Evolutionary conservation across 1,140 invertebrate genomes (phyloP).

Genomic region (Brachionus plicatilis): DNA sequence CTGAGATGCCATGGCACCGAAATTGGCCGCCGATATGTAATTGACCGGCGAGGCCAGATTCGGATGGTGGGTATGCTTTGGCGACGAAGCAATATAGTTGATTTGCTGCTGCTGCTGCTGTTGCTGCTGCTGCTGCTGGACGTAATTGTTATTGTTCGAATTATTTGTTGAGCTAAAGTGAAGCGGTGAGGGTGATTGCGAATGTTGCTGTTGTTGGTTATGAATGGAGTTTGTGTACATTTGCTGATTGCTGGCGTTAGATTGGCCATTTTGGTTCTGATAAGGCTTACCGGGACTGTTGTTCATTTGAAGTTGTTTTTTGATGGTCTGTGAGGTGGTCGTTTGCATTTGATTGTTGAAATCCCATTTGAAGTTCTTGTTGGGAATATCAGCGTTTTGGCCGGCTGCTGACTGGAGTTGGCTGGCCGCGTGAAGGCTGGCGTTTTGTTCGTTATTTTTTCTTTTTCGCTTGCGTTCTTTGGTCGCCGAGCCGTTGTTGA

Average conservation of each 20-base stretch:
- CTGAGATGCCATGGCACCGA: neutral
- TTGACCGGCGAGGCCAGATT: slow-evolving; percentile 27
- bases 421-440: neutral
- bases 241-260: slow-evolving; percentile 1
- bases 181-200: slow-evolving; percentile 25
- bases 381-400: neutral
- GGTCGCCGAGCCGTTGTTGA: slow-evolving; percentile 1
- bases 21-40: slow-evolving; percentile 9
- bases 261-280: neutral
- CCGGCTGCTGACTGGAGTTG: neutral
- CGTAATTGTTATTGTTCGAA: neutral
- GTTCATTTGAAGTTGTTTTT: slow-evolving; percentile 34
- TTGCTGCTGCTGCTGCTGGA: neutral
- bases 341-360: slow-evolving; percentile 5
- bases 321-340: neutral
- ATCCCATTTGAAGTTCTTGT: slow-evolving; percentile 37
- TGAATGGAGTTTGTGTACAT: neutral
- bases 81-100: slow-evolving; percentile 17
- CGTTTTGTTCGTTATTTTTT: slow-evolving; percentile 9
- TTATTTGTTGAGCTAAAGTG: slow-evolving; percentile 33
- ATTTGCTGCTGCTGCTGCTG: slow-evolving; percentile 7
- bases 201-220: slow-evolving; percentile 18
- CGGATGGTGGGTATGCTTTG: slow-evolving; percentile 6
- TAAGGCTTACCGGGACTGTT: slow-evolving; percentile 26
- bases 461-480: slow-evolving; percentile 39